Base-by-base conservation (phyloP, 1,140 invertebrate species). In the Lucilia sericata region DNA sequence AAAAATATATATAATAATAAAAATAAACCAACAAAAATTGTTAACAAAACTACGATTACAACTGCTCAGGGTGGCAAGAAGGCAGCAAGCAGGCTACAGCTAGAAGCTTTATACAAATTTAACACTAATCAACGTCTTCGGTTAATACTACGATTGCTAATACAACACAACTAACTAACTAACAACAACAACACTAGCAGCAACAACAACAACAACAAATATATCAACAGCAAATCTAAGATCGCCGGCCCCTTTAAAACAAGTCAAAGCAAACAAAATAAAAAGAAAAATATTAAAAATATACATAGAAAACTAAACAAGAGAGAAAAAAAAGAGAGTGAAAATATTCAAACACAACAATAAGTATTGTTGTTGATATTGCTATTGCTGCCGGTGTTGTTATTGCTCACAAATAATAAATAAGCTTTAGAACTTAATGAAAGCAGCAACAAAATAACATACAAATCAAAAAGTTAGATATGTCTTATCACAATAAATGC, bases 31-130 rank as follows among this genome's bases (percentile, higher is more conserved):
- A 60, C 14, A 14, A 10, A 70, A 25, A 70, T 70, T 70, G 65
- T 70, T 70, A 70, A 70, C 65, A 70, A 70, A 70, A 70, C 65
- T 70, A 70, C 21, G 65, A 70, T 70, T 70, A 70, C 65, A 70
- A 70, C 65, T 25, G 65, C 65, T 70, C 65, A 25, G 21, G 65
- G 65, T 70, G 65, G 65, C 65, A 70, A 12, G 21, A 9, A 19
- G n/a, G 10, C 19, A n/a, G 42, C 42, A 42, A 42, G 42, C 42
- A 42, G 42, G 5, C 25, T 3, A 30, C 51, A 42, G 51, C 51
- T 55, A 12, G 42, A 10, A 42, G 25, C 25, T 14, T 49, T 49
- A n/a, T 10, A 70, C 19, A 70, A 30, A 30, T 30, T 30, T 30
- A 30, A 60, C 17, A 60, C 14, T n/a, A 60, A 60, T 60, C 65